Evolutionary conservation across 2,797 vertebrate genomes (phyloP), one percentile per base, ranked within the genome.

Genomic region (Peromyscus melanophrys): DNA sequence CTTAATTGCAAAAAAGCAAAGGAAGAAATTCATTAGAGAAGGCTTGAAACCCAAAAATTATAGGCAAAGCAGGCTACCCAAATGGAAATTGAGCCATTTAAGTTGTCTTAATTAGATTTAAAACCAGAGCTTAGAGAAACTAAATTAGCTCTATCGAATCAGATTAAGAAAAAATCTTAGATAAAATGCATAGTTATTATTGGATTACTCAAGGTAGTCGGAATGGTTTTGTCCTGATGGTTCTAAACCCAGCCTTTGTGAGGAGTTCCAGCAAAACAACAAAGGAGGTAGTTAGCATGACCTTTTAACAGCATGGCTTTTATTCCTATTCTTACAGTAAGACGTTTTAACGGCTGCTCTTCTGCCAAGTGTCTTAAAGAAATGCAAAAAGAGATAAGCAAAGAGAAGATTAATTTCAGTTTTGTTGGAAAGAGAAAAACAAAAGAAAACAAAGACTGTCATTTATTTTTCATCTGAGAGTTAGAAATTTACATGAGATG

Each of bases 61-160:
- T 90, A 76, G 84, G 37, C 96, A 94, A 97, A 98, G 84, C 92
- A 96, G 67, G 65, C 95, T 95, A 97, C 81, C 81, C 86, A 97
- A 87, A n/a, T 97, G 97, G 96, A 98, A 98, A 97, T 49, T 82
- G 93, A 96, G 94, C 96, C 95, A 91, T 94, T 97, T 97, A 94
- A 97, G 65, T 97, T 96, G 76, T 97, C 89, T 97, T 98, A 98
- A 98, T 80, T 90, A 78, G 65, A 97, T 98, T 97, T 93, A 96
- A 86, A 97, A 95, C 27, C 97, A 98, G 94, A 97, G 95, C 96
- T 98, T 86, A 98, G 76, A 97, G 98, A 97, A 98, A 97, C 89
- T 91, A 94, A 97, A 98, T 96, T 90, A 95, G 94, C 69, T 97
- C 37, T 34, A 61, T 63, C 29, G 14, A 98, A 93, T 97, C 83